These are phyloP conservation scores for Onychomys torridus DNA, from an alignment of 2,797 vertebrate species.

Conservation along the genomic window DNA sequence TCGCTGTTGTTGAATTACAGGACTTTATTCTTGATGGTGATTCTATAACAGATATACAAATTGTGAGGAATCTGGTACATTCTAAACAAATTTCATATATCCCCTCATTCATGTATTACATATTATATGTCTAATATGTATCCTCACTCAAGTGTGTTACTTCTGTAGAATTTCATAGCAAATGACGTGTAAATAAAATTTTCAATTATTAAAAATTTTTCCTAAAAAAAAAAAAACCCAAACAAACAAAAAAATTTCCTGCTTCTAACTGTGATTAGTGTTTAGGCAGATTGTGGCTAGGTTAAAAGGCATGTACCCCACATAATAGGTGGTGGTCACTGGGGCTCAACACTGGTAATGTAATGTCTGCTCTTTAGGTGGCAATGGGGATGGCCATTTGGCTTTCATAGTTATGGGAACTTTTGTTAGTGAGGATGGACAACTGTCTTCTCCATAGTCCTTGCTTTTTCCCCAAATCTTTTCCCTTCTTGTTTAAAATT, in stretches of 20 bases:
- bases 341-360: neutral
- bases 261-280: neutral
- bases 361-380: neutral
- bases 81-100: neutral
- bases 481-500: conserved; percentile 2
- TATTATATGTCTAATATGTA: neutral
- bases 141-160: conserved; percentile 15
- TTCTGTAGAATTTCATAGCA: conserved; percentile 28
- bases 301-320: neutral
- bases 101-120: neutral
- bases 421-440: neutral
- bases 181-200: neutral
- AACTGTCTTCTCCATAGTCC: neutral
- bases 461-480: neutral
- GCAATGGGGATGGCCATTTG: neutral
- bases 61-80: neutral
- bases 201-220: neutral
- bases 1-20: neutral
- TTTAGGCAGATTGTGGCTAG: conserved; percentile 10
- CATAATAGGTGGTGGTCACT: neutral
- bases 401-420: neutral
- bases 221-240: too few species aligned
- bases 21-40: neutral
- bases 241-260: too few species aligned
- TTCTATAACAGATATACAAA: neutral